These are phyloP conservation scores for Nematostella vectensis DNA, from an alignment of 92 coral and sea anemone species.

Conservation along the genomic window DNA sequence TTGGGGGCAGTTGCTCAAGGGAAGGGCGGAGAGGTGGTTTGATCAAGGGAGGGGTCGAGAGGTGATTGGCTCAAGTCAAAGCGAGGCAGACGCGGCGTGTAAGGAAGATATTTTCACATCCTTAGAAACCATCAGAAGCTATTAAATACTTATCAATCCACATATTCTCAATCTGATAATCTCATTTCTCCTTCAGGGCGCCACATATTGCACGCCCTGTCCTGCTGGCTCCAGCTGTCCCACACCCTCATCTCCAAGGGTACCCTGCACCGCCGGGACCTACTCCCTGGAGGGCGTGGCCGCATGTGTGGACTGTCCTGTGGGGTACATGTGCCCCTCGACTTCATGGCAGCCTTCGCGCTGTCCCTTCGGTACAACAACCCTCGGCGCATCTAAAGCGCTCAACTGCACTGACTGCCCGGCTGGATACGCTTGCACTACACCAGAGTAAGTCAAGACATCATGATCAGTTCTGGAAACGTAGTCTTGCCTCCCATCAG, in stretches of 20 bases:
- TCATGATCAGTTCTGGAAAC: too few species aligned
- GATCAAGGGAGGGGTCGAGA: too few species aligned
- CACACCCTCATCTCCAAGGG: slow-evolving; percentile 47
- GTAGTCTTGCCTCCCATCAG: neutral
- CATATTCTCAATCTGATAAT: too few species aligned
- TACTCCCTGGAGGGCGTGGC: slow-evolving; percentile 77
- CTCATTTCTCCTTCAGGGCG: slow-evolving; percentile 75
- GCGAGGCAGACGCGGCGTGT: too few species aligned
- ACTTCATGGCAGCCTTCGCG: slow-evolving; percentile 61
- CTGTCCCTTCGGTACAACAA: slow-evolving; percentile 81
- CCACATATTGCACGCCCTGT: slow-evolving; percentile 74
- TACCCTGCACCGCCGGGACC: slow-evolving; percentile 51
- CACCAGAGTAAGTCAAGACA: slow-evolving; percentile 74
- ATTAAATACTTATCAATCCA: too few species aligned
- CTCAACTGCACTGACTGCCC: slow-evolving; percentile 77
- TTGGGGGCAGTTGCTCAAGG: too few species aligned
- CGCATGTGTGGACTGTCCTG: slow-evolving; percentile 86
- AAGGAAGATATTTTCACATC: too few species aligned
- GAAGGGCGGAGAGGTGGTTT: too few species aligned
- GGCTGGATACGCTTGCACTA: slow-evolving; percentile 66
- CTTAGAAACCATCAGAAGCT: too few species aligned
- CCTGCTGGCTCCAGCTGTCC: slow-evolving; percentile 94
- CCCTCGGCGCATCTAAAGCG: slow-evolving; percentile 57
- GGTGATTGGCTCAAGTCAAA: too few species aligned
- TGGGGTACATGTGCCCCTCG: slow-evolving; percentile 83